Evolutionary conservation across 2,797 vertebrate species (phyloP).

Genomic region (Dromococcyx pavoninus): DNA sequence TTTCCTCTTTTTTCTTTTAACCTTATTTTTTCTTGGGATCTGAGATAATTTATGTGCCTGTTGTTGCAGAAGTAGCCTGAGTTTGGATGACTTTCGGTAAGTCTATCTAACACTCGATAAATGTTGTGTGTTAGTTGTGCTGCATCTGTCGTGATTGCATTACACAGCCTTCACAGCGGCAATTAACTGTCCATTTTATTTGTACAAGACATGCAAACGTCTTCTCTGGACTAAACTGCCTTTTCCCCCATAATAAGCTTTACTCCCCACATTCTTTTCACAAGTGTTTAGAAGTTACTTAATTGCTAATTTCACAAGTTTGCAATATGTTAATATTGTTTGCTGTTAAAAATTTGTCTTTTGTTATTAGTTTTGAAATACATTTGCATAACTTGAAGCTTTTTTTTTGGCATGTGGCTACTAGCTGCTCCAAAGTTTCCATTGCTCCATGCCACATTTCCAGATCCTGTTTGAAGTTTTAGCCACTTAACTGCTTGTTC

Average conservation of each 20-base stretch:
- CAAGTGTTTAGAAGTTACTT: background rate
- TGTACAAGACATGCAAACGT: background rate
- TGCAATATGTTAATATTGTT: background rate
- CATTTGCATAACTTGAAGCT: background rate
- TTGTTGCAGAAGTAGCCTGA: slow-evolving; percentile 95
- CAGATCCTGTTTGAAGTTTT: background rate
- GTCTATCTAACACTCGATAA: slow-evolving; percentile 78
- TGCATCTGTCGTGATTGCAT: background rate
- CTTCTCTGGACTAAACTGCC: background rate
- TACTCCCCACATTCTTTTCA: background rate
- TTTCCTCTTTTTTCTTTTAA: background rate
- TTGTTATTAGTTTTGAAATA: background rate
- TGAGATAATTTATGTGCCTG: slow-evolving; percentile 86
- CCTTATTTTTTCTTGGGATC: slow-evolving; percentile 41
- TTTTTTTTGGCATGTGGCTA: background rate
- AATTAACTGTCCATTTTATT: slow-evolving; percentile 2
- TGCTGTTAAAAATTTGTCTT: background rate
- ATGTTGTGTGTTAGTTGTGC: slow-evolving; percentile 54
- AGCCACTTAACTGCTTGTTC: background rate
- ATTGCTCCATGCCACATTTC: background rate
- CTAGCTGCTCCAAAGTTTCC: background rate
- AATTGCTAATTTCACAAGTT: background rate
- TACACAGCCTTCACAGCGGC: slow-evolving; percentile 23
- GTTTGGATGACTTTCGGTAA: slow-evolving; percentile 91
- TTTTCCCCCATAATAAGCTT: background rate